Percentiles rank a stretch among this genome's conserved stretches.
These are phyloP conservation scores for Callipepla squamata DNA, from an alignment of 2,113 vertebrate genomes.

Conservation along the genomic window DNA sequence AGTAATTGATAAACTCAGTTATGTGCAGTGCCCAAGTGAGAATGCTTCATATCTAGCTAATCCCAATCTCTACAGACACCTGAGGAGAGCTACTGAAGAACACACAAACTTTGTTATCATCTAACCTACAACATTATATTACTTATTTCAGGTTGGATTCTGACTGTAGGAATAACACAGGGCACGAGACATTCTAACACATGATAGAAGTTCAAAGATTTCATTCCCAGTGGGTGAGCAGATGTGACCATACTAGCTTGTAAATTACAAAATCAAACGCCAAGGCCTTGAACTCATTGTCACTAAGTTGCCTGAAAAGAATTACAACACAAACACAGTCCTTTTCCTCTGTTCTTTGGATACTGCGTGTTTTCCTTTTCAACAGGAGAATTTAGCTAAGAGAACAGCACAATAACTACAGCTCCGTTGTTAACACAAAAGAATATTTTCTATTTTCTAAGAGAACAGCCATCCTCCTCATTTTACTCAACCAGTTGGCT, in stretches of 20 bases:
- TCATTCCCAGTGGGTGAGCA: not conserved
- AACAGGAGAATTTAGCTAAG: not conserved
- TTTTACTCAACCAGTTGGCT: not conserved
- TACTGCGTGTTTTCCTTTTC: not conserved
- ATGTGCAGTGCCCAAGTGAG: not conserved
- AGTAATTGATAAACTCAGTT: not conserved
- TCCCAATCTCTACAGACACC: not conserved
- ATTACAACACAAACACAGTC: not conserved
- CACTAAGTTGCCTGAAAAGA: not conserved
- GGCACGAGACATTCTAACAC: not conserved
- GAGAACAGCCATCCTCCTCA: not conserved
- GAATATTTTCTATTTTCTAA: not conserved
- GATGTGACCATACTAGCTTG: fast-evolving
- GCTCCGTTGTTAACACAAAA: not conserved
- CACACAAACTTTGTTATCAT: not conserved
- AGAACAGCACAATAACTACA: not conserved
- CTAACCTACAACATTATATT: not conserved
- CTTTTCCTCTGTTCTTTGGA: not conserved
- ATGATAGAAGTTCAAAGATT: not conserved
- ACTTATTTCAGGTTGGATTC: not conserved
- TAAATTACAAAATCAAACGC: not conserved
- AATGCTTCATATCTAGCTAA: not conserved
- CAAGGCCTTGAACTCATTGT: not conserved
- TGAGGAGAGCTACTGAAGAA: not conserved
- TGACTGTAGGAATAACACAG: not conserved